These are phyloP conservation scores for Platysternon megacephalum DNA, from an alignment of 2,113 vertebrate genomes.

Conservation along the genomic window DNA sequence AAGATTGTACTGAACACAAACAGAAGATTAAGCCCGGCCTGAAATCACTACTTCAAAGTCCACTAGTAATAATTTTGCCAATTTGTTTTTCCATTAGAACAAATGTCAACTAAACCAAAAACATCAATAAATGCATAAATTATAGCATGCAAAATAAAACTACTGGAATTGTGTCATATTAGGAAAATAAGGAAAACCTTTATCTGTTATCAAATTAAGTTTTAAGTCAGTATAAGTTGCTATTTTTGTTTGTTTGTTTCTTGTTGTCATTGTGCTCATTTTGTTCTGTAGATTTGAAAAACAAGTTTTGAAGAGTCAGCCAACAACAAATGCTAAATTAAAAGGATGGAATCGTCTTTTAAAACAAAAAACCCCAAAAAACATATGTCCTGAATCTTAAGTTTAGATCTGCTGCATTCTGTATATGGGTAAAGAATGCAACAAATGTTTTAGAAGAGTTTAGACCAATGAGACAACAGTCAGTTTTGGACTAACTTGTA, in stretches of 20 bases:
- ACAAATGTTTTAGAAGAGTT: conserved; percentile 30
- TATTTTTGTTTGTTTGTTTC: neutral
- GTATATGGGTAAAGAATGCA: conserved; percentile 52
- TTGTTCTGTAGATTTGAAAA: neutral
- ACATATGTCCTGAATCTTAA: neutral
- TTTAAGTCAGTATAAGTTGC: conserved; percentile 19
- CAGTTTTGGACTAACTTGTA: conserved; percentile 42
- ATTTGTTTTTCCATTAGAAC: conserved; percentile 47
- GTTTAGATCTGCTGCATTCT: conserved; percentile 23
- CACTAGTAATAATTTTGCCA: conserved; percentile 62
- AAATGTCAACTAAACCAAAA: conserved; percentile 65
- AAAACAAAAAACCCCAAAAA: neutral
- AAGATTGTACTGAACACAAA: conserved; percentile 12
- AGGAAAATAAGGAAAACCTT: conserved; percentile 50
- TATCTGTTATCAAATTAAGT: neutral
- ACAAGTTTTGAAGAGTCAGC: neutral
- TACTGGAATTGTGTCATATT: neutral
- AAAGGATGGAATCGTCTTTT: neutral
- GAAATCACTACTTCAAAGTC: conserved; percentile 70
- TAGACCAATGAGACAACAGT: conserved; percentile 1
- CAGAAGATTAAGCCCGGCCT: conserved; percentile 35
- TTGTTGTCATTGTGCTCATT: neutral
- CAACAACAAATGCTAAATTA: neutral
- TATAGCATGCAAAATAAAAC: neutral
- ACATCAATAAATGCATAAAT: neutral